phyloP scores from a whole-genome alignment of 2,797 vertebrate species.

The Megalops cyprinoides region DNA sequence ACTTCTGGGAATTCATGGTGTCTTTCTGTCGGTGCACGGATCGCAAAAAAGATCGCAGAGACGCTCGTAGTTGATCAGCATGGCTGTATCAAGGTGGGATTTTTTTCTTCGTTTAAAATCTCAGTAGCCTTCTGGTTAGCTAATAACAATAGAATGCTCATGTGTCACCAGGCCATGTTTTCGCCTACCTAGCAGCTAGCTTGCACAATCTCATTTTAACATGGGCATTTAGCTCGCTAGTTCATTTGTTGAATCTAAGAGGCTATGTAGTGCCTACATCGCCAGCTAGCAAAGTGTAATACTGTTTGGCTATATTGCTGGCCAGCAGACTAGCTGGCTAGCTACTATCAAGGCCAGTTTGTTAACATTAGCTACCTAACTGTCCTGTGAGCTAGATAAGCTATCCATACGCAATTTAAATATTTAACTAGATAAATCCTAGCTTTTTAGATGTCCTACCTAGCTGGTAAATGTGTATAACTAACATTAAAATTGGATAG shows the following conservation, averaged over 20 bases:
- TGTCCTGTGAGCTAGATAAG: too few species aligned
- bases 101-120: conserved; percentile 14
- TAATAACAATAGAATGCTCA: conserved; percentile 36
- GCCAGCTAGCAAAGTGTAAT: too few species aligned
- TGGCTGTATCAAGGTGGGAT: conserved; percentile 80
- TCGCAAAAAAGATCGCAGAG: conserved; percentile 38
- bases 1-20: conserved; percentile 13
- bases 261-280: too few species aligned
- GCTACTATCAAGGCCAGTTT: not conserved
- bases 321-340: too few species aligned
- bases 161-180: conserved; percentile 35
- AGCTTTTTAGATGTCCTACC: not conserved
- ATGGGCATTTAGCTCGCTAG: not conserved
- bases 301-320: too few species aligned
- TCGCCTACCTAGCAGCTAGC: not conserved
- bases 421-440: not conserved
- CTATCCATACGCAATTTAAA: not conserved
- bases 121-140: not conserved
- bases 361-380: not conserved
- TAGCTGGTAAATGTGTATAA: not conserved
- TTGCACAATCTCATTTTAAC: not conserved
- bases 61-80: conserved; percentile 44
- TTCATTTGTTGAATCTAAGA: too few species aligned
- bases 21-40: conserved; percentile 53
- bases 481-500: conserved; percentile 7